Base-by-base conservation (phyloP, 2,888 invertebrate genomes). In the Athripsodes cinereus region DNA sequence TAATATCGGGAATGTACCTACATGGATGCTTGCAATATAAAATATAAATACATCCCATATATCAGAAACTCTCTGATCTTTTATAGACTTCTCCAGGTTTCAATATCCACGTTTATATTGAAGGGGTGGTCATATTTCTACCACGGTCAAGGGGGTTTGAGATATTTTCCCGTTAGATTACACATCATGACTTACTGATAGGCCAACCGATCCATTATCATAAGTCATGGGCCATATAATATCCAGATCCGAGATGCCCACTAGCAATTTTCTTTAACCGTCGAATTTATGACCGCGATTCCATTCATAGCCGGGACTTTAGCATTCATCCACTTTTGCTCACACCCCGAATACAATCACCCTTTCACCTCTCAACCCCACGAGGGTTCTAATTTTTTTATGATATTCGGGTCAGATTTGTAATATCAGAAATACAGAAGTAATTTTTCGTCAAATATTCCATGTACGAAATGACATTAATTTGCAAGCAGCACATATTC, bases 111-210 rank as follows among this genome's bases (percentile, higher is more conserved):
- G 59, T 57, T 59, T 55, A 59, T 59, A 55, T 48, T 48, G 50
- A 22, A 40, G 53, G 62, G 60, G 58, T 50, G 62, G 62, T 62
- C 62, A 62, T 60, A 60, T 62, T 62, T 62, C 60, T 22, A 55
- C 56, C 54, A 52, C 55, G 57, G 55, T 60, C 57, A 61, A 46
- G 58, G 52, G 50, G 52, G 58, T 53, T 57, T 57, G 52, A 53
- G 51, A 61, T 61, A 58, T 57, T 59, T 53, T 55, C 35, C 57
- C 58, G 51, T 53, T 40, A 60, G 60, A 62, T 62, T 60, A 56
- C 62, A 58, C 57, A 60, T 60, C 60, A 62, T 62, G 60, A 58
- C 62, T 62, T 62, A 62, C 62, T 60, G 62, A 62, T 62, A 58
- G 62, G 60, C 56, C 55, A 53, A 57, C 53, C 62, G 58, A 62